A percentile compares a stretch with the other conserved stretches of the same genome.
These are phyloP conservation scores for Tenodera sinensis DNA, from an alignment of 2,888 invertebrate species.

Conservation along the genomic window DNA sequence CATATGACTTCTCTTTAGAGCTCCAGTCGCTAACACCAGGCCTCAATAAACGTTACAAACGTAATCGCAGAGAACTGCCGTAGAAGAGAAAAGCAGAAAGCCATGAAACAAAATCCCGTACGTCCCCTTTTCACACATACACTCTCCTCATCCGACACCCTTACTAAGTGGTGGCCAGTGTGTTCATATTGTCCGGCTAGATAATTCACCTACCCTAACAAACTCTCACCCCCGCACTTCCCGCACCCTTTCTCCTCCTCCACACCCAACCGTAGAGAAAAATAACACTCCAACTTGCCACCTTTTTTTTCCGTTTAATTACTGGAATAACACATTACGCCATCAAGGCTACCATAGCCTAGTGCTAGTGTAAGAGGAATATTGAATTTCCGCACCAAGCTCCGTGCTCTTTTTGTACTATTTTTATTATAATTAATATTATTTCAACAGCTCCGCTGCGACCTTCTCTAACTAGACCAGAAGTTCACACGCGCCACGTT, in stretches of 20 bases:
- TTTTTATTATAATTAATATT: not conserved
- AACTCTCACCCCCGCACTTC: not conserved
- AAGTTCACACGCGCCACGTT: not conserved
- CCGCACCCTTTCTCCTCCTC: not conserved
- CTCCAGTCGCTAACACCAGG: not conserved
- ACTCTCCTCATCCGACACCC: not conserved
- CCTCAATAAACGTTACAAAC: not conserved
- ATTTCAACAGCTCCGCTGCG: not conserved
- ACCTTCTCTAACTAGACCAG: not conserved
- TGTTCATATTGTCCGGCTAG: slow-evolving; percentile 20
- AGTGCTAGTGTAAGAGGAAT: slow-evolving; percentile 7
- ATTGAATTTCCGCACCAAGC: slow-evolving; percentile 12
- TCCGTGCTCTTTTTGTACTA: not conserved
- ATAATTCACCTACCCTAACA: not conserved
- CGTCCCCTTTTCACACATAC: not conserved
- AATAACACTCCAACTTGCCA: not conserved
- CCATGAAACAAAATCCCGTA: not conserved
- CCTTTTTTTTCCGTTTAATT: slow-evolving; percentile 11
- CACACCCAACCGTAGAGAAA: not conserved
- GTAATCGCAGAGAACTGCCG: not conserved
- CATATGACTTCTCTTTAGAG: not conserved
- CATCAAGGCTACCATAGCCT: slow-evolving; percentile 2
- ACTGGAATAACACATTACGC: slow-evolving; percentile 25
- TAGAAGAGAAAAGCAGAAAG: not conserved
- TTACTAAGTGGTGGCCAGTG: not conserved